Conservation (phyloP, 2,888 invertebrate species). For the Pristionchus entomophagus region DNA sequence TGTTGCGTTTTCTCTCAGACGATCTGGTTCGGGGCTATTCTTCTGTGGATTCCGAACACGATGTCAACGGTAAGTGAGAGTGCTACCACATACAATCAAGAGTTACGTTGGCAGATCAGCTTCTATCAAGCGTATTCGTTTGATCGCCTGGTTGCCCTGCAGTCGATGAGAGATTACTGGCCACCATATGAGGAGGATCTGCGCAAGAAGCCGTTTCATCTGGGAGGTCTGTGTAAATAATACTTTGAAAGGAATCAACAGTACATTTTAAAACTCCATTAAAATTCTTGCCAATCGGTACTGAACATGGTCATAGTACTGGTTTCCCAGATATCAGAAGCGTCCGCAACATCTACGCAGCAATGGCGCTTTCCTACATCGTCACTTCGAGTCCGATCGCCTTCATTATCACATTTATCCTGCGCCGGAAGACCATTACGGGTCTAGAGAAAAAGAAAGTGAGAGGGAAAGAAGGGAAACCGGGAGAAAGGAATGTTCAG, state of each 20-base stretch:
- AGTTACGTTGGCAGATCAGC: no score
- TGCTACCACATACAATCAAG: no score
- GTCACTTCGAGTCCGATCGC: neutral
- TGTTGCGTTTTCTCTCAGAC: neutral
- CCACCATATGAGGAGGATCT: constrained; percentile 7
- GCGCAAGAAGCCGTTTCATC: neutral
- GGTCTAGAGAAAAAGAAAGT: neutral
- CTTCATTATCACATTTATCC: neutral
- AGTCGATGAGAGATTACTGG: neutral
- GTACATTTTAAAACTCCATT: no score
- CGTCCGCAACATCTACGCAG: neutral
- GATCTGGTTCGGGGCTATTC: neutral
- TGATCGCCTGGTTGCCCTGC: neutral
- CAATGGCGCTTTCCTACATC: neutral
- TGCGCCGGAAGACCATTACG: neutral
- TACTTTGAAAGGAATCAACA: neutral
- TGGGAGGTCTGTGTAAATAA: neutral
- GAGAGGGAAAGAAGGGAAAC: neutral
- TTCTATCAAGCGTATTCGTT: constrained; percentile 12
- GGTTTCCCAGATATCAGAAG: neutral
- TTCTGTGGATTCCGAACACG: neutral
- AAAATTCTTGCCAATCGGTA: no score
- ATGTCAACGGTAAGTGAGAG: neutral
- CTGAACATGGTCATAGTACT: no score
- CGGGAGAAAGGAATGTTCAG: neutral